Evolutionary conservation across 2,888 invertebrate genomes (phyloP), one percentile per base, ranked within the genome.

Genomic region (Glomeris marginata): DNA sequence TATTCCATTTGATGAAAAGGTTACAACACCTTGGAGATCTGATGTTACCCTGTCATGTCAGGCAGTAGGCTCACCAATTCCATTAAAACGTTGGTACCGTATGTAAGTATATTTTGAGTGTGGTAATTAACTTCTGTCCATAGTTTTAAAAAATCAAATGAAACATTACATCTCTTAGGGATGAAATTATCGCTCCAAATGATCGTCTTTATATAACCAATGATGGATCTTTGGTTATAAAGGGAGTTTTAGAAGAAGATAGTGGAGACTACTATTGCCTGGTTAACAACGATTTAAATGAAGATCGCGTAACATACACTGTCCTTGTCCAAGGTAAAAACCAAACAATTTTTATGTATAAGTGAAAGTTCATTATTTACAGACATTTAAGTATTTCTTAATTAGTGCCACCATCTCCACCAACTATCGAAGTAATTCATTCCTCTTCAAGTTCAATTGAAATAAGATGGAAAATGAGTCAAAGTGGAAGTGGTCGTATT

Each of bases 61-160:
- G 20, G 85, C 90, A 47, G 91, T 94, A 40, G 94, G 94, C 15
- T 80, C 86, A 21, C 92, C 92, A n/a, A 79, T 81, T 45, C 92
- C 92, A 1, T 81, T 82, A 59, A 85, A 91, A 49, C 76, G 80
- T 38, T 92, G 91, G 92, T 38, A 15, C 22, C 40, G 50, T 50
- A 45, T 37, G 45, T 1, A 37, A 21, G 3, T n/a, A 33, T 15
- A n/a, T n/a, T 45, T 15, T 37, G 8, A 45, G 3, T 22, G 6
- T 34, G n/a, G n/a, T n/a, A n/a, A n/a, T n/a, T n/a, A n/a, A n/a
- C n/a, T n/a, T n/a, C n/a, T n/a, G n/a, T n/a, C n/a, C n/a, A n/a
- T n/a, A n/a, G n/a, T n/a, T n/a, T 28, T 4, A 10, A 33, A 36
- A 11, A 36, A 11, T 36, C 13, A 11, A 41, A 11, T 10, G 8